These are phyloP conservation scores for Brachyopa scutellaris DNA, from an alignment of 2,888 invertebrate genomes.

Conservation along the genomic window DNA sequence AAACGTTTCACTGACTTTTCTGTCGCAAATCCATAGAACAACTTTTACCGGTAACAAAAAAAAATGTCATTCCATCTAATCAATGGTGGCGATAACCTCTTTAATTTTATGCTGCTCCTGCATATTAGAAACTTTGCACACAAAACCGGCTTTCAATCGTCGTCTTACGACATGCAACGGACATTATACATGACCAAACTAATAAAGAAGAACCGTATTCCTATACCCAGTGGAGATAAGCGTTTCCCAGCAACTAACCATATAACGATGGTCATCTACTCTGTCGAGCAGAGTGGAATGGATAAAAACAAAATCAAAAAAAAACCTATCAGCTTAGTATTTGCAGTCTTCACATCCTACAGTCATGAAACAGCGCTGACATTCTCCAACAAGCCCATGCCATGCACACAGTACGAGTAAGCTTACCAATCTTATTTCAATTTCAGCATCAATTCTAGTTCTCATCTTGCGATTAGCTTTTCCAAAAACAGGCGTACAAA, in stretches of 20 bases:
- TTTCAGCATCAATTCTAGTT: slow-evolving; percentile 89
- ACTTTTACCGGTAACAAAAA: no score
- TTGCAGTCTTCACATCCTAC: slow-evolving; percentile 3
- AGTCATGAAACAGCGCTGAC: slow-evolving; percentile 12
- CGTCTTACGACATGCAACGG: slow-evolving; percentile 15
- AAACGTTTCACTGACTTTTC: background rate
- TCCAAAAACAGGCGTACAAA: slow-evolving; percentile 91
- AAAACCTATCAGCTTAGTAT: background rate
- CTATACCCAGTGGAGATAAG: slow-evolving; percentile 14
- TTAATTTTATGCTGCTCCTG: slow-evolving; percentile 44
- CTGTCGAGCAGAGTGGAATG: background rate
- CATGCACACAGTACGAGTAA: background rate
- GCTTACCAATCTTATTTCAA: slow-evolving; percentile 94
- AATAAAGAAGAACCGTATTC: slow-evolving; percentile 63
- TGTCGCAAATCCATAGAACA: background rate
- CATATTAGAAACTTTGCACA: slow-evolving; percentile 34
- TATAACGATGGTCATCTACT: slow-evolving; percentile 48
- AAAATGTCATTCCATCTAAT: slow-evolving; percentile 28
- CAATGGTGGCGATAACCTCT: slow-evolving; percentile 53
- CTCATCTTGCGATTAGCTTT: slow-evolving; percentile 87
- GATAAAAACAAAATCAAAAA: background rate
- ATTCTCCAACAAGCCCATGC: background rate
- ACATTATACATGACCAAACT: slow-evolving; percentile 31
- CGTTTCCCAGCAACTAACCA: slow-evolving; percentile 24
- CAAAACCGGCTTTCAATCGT: slow-evolving; percentile 42